phyloP scores from a whole-genome alignment of 2,113 vertebrate species.

The Archocentrus centrarchus region DNA sequence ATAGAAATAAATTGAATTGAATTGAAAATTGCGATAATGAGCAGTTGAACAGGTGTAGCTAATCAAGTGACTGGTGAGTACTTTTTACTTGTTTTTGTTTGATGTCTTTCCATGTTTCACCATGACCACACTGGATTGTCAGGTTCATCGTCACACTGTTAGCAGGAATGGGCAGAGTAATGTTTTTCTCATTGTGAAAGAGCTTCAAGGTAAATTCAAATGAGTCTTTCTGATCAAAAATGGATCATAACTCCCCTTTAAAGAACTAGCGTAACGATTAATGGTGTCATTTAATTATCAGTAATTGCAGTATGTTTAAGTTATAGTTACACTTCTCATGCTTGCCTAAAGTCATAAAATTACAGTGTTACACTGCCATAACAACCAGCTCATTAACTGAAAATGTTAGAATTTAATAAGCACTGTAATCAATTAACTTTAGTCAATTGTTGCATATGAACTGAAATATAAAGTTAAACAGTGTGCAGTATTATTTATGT shows the following conservation, averaged over 20 bases:
- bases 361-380: background rate
- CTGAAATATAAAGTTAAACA: background rate
- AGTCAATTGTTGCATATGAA: background rate
- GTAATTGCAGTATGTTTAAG: background rate
- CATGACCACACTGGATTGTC: background rate
- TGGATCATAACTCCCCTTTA: background rate
- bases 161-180: background rate
- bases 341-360: background rate
- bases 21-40: no score
- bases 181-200: background rate
- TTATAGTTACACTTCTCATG: constrained; percentile 1
- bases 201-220: background rate
- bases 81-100: background rate
- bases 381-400: background rate
- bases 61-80: no score
- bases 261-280: background rate
- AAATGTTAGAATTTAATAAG: background rate
- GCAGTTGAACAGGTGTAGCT: no score
- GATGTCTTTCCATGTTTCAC: background rate
- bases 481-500: background rate
- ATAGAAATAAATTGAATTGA: no score
- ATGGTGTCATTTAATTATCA: constrained; percentile 6
- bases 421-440: background rate
- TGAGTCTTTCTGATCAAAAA: constrained; percentile 3
- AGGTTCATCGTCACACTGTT: background rate